Conservation (phyloP, 2,797 vertebrate genomes). For the Onychomys arenicola region DNA sequence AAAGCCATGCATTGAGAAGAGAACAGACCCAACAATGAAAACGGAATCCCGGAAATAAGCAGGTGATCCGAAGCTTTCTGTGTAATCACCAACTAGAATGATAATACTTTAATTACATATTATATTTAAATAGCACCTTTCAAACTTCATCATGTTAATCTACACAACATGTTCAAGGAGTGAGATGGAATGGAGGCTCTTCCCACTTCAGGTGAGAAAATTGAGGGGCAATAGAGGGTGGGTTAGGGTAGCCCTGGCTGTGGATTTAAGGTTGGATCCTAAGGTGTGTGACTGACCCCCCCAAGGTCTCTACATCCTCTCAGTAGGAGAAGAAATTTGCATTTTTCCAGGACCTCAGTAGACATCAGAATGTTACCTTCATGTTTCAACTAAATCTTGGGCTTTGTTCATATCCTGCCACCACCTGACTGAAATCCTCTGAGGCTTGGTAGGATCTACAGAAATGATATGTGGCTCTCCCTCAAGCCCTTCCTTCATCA, state of each 20-base stretch:
- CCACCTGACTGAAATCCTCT: background rate
- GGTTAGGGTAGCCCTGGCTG: background rate
- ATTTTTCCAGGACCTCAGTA: background rate
- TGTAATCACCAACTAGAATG: constrained; percentile 80
- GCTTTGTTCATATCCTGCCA: constrained; percentile 23
- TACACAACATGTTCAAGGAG: constrained; percentile 74
- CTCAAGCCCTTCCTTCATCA: background rate
- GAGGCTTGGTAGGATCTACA: background rate
- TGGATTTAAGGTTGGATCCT: background rate
- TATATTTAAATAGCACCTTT: constrained; percentile 82
- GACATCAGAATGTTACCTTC: background rate
- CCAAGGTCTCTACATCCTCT: background rate
- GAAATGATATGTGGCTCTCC: background rate
- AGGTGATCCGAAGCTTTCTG: constrained; percentile 77
- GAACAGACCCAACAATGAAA: constrained; percentile 67
- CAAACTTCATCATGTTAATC: constrained; percentile 77
- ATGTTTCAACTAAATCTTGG: background rate
- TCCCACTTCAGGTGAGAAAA: constrained; percentile 67
- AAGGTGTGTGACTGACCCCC: background rate
- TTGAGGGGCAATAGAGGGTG: background rate
- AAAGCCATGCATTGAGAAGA: constrained; percentile 62
- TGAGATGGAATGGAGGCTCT: constrained; percentile 50
- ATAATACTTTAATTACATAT: constrained; percentile 82
- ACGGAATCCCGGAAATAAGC: constrained; percentile 77
- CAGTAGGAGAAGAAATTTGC: background rate